These are phyloP conservation scores for Monomorium pharaonis DNA, from an alignment of 1,140 invertebrate genomes.

Conservation along the genomic window DNA sequence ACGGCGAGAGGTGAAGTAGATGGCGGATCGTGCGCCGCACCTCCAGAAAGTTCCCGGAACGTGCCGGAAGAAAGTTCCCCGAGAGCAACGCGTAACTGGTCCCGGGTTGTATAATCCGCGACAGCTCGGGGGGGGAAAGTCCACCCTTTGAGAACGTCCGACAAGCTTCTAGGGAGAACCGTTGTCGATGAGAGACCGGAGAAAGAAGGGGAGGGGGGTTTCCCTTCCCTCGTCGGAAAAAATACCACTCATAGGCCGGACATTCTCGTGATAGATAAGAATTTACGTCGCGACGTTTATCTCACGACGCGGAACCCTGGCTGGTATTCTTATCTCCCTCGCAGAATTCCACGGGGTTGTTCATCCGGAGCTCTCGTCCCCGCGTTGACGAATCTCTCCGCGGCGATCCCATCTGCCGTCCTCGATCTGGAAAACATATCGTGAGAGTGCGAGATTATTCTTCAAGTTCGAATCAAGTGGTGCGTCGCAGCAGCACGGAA, in stretches of 20 bases:
- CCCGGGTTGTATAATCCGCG: background rate
- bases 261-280: slow-evolving; percentile 19
- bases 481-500: background rate
- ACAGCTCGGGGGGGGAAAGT: background rate
- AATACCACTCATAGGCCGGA: slow-evolving; percentile 29
- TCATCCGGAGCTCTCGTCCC: background rate
- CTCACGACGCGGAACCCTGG: background rate
- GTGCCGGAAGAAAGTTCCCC: slow-evolving; percentile 12
- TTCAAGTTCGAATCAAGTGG: background rate
- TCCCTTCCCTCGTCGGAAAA: background rate
- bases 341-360: slow-evolving; percentile 1
- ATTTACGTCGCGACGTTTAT: background rate
- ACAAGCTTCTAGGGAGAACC: slow-evolving; percentile 15
- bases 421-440: slow-evolving; percentile 51
- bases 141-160: background rate
- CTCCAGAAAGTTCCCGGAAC: background rate
- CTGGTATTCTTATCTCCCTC: slow-evolving; percentile 16
- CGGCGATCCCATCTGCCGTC: background rate
- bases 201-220: too few relatives aligned
- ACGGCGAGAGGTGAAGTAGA: background rate
- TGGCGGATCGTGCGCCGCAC: background rate
- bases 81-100: slow-evolving; percentile 1
- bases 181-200: background rate
- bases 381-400: slow-evolving; percentile 53
- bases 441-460: background rate